These are phyloP conservation scores for Denticeps clupeoides DNA, from an alignment of 2,797 vertebrate species.

Conservation along the genomic window DNA sequence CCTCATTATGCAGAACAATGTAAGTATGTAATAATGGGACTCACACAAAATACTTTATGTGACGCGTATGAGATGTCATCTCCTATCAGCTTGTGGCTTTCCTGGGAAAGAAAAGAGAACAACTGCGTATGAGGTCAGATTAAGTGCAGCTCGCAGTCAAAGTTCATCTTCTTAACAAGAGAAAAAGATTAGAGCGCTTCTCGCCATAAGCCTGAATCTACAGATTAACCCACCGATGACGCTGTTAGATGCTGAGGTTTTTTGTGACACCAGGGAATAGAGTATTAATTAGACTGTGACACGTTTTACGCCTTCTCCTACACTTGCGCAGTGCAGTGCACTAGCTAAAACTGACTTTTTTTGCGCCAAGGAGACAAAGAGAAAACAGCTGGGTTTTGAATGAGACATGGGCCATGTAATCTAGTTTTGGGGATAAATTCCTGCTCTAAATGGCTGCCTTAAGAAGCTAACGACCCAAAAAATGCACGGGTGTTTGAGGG, in stretches of 20 bases:
- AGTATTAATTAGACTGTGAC: conserved; percentile 19
- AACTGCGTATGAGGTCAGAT: conserved; percentile 58
- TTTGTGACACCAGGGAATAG: background rate
- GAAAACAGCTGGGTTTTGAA: too few species aligned
- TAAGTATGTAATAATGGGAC: conserved; percentile 58
- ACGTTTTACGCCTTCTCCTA: background rate
- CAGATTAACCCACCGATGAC: conserved; percentile 39
- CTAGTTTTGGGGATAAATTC: background rate
- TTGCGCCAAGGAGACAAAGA: too few species aligned
- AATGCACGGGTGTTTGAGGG: conserved; percentile 25
- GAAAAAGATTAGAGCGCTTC: conserved; percentile 48
- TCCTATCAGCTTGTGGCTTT: conserved; percentile 28
- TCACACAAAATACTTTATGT: background rate
- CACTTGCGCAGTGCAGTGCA: too few species aligned
- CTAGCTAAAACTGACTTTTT: too few species aligned
- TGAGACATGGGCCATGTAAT: too few species aligned
- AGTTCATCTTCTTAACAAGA: conserved; percentile 64
- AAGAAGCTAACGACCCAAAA: conserved; percentile 20
- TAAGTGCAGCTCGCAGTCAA: conserved; percentile 78
- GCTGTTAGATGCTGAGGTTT: conserved; percentile 7
- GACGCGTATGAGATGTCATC: background rate
- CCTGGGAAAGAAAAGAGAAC: conserved; percentile 41
- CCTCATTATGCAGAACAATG: conserved; percentile 81
- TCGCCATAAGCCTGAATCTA: conserved; percentile 43
- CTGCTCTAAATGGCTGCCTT: background rate